Base-by-base conservation (phyloP, 2,888 invertebrate species). In the Venustoraphidia nigricollis region DNA sequence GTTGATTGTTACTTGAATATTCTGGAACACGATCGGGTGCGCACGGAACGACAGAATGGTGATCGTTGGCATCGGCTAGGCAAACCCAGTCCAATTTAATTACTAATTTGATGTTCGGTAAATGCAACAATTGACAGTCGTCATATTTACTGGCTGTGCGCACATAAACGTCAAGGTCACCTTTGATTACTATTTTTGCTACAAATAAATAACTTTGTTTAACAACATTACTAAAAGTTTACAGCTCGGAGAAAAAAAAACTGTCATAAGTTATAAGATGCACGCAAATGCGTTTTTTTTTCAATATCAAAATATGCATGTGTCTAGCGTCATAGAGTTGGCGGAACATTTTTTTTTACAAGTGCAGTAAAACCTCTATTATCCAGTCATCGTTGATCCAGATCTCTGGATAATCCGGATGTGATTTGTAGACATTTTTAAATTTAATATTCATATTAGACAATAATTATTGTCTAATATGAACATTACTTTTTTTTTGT, bases 81-180 rank as follows among this genome's bases (percentile, higher is more conserved):
- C 95, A 94, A 50, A 83, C 75, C 97, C 96, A 97, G 56, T 83
- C 81, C 55, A 96, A 70, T 62, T 88, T 86, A 10, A 90, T 78
- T 11, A 81, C 79, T 45, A 95, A 71, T 56, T 87, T 83, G 41
- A 97, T 73, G 59, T 87, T 85, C 0, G 97, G 97, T 56, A 97
- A 73, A 61, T 93, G 89, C 36, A 98, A 68, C 54, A 98, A 76
- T 46, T 91, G 82, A 62, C 95, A 95, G 68, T 98, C 98, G 67
- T 98, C 97, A 69, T 98, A 98, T 65, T 98, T 96, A 51, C 96
- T 96, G 0, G 97, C 97, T 1, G 97, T 98, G 50, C 95, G 77
- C 2, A 95, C 93, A 60, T 86, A 93, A 57, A 97, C 89, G 66
- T 94, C 91, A 51, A 98, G 69, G 61, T 95, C 90, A 3, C 96